Evolutionary conservation across 2,113 vertebrate species (phyloP).

Genomic region (Acanthisitta chloris): DNA sequence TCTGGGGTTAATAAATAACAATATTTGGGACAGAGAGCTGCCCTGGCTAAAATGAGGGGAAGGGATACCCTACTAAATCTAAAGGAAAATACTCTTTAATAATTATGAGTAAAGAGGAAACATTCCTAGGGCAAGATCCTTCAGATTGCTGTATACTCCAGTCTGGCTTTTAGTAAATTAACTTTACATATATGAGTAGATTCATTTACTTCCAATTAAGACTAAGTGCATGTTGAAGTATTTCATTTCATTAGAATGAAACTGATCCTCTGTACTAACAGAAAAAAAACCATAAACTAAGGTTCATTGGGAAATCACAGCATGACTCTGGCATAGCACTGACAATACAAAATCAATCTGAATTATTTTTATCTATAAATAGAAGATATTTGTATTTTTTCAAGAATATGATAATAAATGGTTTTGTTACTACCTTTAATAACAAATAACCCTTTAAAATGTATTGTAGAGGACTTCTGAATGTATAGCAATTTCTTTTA

Average conservation of each 20-base stretch:
- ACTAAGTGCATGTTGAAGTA: background rate
- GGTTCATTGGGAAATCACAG: background rate
- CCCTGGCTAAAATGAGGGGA: background rate
- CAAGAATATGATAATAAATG: background rate
- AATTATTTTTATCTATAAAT: background rate
- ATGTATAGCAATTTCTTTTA: background rate
- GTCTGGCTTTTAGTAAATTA: background rate
- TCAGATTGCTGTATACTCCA: background rate
- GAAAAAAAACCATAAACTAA: background rate
- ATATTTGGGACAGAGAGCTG: background rate
- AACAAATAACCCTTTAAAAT: background rate
- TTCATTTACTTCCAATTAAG: background rate
- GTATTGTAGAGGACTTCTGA: background rate
- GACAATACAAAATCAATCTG: background rate
- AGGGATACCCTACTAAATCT: background rate
- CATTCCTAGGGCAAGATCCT: background rate
- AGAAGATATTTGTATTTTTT: background rate
- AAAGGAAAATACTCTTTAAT: background rate
- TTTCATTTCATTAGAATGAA: background rate
- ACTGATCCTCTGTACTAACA: background rate
- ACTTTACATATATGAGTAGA: background rate
- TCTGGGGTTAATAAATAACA: conserved; percentile 21
- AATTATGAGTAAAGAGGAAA: background rate
- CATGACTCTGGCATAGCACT: background rate
- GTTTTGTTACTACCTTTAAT: background rate